Percentiles rank a stretch among this genome's conserved stretches.
These are phyloP conservation scores for Saccopteryx leptura DNA, from an alignment of 2,113 vertebrate genomes.

Conservation along the genomic window DNA sequence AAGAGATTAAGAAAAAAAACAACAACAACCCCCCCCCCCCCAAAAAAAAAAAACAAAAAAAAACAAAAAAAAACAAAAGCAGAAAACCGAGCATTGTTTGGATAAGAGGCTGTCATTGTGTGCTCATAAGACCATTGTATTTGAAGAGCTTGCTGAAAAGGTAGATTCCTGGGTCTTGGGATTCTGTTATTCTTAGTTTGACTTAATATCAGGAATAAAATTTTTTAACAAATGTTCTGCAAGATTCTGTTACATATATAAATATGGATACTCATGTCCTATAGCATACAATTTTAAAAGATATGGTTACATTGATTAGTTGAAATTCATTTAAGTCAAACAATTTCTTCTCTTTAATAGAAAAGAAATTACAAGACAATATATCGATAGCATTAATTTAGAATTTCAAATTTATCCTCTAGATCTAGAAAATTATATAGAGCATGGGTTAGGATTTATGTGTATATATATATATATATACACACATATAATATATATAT, in stretches of 20 bases:
- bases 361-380: not conserved
- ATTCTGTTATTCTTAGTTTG: not conserved
- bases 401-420: not conserved
- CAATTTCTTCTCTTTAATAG: constrained; percentile 22
- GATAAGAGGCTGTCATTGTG: not conserved
- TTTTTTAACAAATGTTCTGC: constrained; percentile 2
- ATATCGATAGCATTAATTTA: not conserved
- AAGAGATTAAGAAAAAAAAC: too few species aligned
- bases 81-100: not conserved
- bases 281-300: not conserved
- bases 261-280: not conserved
- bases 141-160: not conserved
- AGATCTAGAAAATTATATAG: not conserved
- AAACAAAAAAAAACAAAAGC: not conserved
- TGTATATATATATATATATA: too few species aligned
- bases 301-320: not conserved
- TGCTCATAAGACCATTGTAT: not conserved
- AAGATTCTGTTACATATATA: not conserved
- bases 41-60: too few species aligned
- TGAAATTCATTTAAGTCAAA: not conserved
- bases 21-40: too few species aligned
- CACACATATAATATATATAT: too few species aligned
- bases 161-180: not conserved
- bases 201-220: not conserved
- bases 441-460: not conserved